Conservation (phyloP, 1,140 invertebrate species). For the Vanessa tameamea region DNA sequence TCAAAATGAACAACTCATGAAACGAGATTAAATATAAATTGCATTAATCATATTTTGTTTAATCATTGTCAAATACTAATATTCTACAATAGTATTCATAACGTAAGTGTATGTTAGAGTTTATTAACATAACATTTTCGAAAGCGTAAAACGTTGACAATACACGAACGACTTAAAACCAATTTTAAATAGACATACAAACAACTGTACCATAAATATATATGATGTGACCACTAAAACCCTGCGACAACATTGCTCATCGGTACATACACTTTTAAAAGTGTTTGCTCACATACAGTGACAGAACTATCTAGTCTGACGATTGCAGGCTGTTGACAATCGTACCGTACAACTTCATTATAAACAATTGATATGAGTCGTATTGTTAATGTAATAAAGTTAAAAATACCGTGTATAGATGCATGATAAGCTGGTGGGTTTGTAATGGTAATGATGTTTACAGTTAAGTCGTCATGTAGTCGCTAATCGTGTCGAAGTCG, state of each 20-base stretch:
- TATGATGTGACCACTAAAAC: constrained; percentile 73
- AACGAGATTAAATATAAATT: too few relatives aligned
- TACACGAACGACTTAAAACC: constrained; percentile 55
- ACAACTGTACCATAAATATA: constrained; percentile 54
- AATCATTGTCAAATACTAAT: background rate
- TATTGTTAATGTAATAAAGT: constrained; percentile 34
- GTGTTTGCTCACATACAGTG: constrained; percentile 70
- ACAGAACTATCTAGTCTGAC: constrained; percentile 72
- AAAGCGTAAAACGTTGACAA: constrained; percentile 61
- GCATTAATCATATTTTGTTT: background rate
- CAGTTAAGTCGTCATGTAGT: constrained; percentile 76
- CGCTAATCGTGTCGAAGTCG: constrained; percentile 72
- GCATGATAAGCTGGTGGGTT: constrained; percentile 17
- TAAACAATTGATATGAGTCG: background rate
- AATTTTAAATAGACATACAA: constrained; percentile 68
- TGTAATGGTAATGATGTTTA: constrained; percentile 78
- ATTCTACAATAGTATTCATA: background rate
- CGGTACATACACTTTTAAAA: constrained; percentile 76
- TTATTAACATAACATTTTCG: constrained; percentile 44
- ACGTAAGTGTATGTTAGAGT: background rate
- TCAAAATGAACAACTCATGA: too few relatives aligned
- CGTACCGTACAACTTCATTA: constrained; percentile 18
- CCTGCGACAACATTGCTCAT: constrained; percentile 73
- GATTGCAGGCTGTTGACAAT: constrained; percentile 67
- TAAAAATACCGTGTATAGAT: constrained; percentile 19